A percentile compares a stretch with the other conserved stretches of the same genome.
Conservation (phyloP, 2,113 vertebrate genomes). For the Pampusana beccarii region DNA sequence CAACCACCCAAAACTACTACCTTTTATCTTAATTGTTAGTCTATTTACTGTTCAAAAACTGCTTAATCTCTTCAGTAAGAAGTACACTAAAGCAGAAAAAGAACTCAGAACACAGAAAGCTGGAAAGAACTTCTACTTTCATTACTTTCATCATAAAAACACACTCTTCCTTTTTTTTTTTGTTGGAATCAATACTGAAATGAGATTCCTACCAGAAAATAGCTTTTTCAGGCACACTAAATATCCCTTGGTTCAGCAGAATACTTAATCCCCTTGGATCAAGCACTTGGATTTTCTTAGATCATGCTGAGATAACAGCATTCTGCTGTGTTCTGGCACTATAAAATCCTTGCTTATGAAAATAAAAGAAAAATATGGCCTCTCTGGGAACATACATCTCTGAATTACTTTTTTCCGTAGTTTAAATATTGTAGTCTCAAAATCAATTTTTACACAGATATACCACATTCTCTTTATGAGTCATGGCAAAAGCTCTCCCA, state of each 20-base stretch:
- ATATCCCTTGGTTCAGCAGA: slow-evolving; percentile 68
- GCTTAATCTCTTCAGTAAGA: background rate
- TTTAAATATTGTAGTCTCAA: slow-evolving; percentile 51
- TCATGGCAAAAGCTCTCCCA: slow-evolving; percentile 54
- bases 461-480: slow-evolving; percentile 47
- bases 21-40: background rate
- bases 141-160: background rate
- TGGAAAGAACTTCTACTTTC: background rate
- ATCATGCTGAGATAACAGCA: slow-evolving; percentile 76
- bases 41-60: background rate
- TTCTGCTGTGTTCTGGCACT: slow-evolving; percentile 72
- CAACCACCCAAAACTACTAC: background rate
- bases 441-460: slow-evolving; percentile 61
- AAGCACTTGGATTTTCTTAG: slow-evolving; percentile 72
- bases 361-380: slow-evolving; percentile 72
- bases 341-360: slow-evolving; percentile 74
- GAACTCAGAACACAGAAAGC: slow-evolving; percentile 18
- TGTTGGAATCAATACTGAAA: slow-evolving; percentile 44
- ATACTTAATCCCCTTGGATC: slow-evolving; percentile 72
- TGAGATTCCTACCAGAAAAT: slow-evolving; percentile 67
- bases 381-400: slow-evolving; percentile 63
- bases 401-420: slow-evolving; percentile 43
- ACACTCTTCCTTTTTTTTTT: background rate
- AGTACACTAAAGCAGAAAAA: background rate
- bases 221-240: slow-evolving; percentile 64